Conservation (phyloP, 2,888 invertebrate species). For the Drosophila pseudotalamancana region DNA sequence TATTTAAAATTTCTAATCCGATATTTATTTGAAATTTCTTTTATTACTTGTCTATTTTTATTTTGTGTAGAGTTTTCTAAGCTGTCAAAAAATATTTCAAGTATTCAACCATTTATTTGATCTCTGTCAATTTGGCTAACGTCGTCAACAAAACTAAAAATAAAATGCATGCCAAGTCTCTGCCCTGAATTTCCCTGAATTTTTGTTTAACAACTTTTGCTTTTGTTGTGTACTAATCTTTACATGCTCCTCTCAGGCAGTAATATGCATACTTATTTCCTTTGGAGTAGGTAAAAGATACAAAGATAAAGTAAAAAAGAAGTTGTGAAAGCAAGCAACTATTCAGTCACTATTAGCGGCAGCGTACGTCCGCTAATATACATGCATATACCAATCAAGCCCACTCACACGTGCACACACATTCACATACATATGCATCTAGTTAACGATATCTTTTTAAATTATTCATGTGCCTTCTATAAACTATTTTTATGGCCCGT, state of each 20-base stretch:
- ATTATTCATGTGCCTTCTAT: slow-evolving; percentile 66
- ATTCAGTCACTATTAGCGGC: slow-evolving; percentile 34
- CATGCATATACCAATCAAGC: slow-evolving; percentile 29
- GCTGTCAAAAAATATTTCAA: slow-evolving; percentile 11
- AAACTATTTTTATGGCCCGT: slow-evolving; percentile 56
- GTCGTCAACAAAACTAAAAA: slow-evolving; percentile 18
- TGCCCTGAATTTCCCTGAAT: no score
- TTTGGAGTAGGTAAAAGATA: slow-evolving; percentile 25
- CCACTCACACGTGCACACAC: slow-evolving; percentile 3
- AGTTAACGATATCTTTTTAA: slow-evolving; percentile 59
- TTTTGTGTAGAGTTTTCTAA: background rate
- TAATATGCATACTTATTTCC: slow-evolving; percentile 3
- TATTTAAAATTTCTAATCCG: background rate
- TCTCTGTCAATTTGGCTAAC: slow-evolving; percentile 26
- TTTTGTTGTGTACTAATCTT: no score
- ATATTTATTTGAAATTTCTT: background rate
- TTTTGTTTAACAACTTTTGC: no score
- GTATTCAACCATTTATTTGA: slow-evolving; percentile 24
- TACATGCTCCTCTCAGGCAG: background rate
- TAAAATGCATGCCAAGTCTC: slow-evolving; percentile 2
- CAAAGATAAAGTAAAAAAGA: no score
- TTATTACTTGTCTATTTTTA: background rate
- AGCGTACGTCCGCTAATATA: slow-evolving; percentile 15
- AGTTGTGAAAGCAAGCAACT: no score
- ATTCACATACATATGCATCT: slow-evolving; percentile 14